phyloP scores from a whole-genome alignment of 2,888 invertebrate genomes.

The Brachyptera putata region DNA sequence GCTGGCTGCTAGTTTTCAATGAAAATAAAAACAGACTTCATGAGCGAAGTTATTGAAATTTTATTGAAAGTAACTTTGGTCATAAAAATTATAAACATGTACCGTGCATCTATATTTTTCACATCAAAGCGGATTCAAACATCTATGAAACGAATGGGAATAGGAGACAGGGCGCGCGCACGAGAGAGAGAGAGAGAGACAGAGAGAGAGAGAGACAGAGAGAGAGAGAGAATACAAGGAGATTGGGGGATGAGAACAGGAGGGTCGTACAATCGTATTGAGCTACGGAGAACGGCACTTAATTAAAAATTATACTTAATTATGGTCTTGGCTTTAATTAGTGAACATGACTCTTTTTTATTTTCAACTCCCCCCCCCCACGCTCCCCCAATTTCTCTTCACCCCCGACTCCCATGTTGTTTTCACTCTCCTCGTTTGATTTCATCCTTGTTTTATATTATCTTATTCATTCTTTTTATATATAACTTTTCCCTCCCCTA shows the following conservation, averaged over 20 bases:
- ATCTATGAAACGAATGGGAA: neutral
- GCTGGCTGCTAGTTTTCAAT: too few relatives aligned
- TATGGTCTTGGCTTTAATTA: conserved; percentile 63
- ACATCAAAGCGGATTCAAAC: conserved; percentile 7
- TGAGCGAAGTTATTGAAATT: neutral
- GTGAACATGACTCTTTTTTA: conserved; percentile 37
- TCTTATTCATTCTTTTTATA: too few relatives aligned
- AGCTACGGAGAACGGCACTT: conserved; percentile 45
- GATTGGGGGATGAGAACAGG: neutral
- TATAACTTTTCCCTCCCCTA: too few relatives aligned
- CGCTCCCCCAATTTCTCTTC: conserved; percentile 10
- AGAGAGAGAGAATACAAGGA: too few relatives aligned
- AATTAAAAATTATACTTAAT: conserved; percentile 65
- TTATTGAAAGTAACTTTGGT: conserved; percentile 4
- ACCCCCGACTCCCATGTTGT: neutral
- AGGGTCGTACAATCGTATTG: neutral
- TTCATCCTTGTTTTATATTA: too few relatives aligned
- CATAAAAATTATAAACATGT: neutral
- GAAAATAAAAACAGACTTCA: too few relatives aligned
- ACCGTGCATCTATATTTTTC: neutral
- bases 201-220: too few relatives aligned
- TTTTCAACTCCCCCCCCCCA: conserved; percentile 19
- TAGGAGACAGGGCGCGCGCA: too few relatives aligned
- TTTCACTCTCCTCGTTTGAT: too few relatives aligned
- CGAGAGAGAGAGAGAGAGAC: too few relatives aligned